A percentile compares a stretch with the other conserved stretches of the same genome.
Evolutionary conservation across 2,888 invertebrate genomes (phyloP).

Genomic region (Malthinus flaveolus): DNA sequence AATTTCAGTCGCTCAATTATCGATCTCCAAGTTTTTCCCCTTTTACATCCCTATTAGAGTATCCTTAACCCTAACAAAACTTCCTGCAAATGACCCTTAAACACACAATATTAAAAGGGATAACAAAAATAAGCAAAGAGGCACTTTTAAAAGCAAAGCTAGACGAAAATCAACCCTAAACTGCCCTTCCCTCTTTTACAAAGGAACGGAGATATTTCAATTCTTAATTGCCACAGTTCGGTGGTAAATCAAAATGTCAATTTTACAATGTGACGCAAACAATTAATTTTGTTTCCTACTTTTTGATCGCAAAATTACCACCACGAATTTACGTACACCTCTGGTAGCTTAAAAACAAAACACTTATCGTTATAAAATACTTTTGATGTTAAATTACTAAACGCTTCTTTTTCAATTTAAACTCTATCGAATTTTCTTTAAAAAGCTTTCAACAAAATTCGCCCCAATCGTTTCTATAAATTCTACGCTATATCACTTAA

Average conservation of each 20-base stretch:
- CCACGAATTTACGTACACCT: too few species aligned
- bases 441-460: conserved; percentile 5
- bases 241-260: too few species aligned
- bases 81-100: conserved; percentile 1
- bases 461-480: conserved; percentile 5
- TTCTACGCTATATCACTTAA: neutral
- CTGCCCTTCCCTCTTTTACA: too few species aligned
- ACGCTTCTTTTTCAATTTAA: conserved; percentile 6
- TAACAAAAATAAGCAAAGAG: neutral
- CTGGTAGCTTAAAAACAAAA: neutral
- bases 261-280: too few species aligned
- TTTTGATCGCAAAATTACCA: too few species aligned
- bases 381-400: conserved; percentile 8
- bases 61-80: conserved; percentile 1
- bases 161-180: too few species aligned
- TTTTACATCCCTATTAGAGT: conserved; percentile 4
- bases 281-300: too few species aligned
- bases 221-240: too few species aligned
- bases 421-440: conserved; percentile 6
- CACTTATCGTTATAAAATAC: conserved; percentile 7
- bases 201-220: too few species aligned
- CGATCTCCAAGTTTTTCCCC: too few species aligned
- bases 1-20: too few species aligned
- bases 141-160: too few species aligned
- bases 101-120: conserved; percentile 2